Percentiles rank a stretch among this genome's conserved stretches.
Conservation (phyloP, 2,888 invertebrate genomes). For the Philopedon plagiatum region DNA sequence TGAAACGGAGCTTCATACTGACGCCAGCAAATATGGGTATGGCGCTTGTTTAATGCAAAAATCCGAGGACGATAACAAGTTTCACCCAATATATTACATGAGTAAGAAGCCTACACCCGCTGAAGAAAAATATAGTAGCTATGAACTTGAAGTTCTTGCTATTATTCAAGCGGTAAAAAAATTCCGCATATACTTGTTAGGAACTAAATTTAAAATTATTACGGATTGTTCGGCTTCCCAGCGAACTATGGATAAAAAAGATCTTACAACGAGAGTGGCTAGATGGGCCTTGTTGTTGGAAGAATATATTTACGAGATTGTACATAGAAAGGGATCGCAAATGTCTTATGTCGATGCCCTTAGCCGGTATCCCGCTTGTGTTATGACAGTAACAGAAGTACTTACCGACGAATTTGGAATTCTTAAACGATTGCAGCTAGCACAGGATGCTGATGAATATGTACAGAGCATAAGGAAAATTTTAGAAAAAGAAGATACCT, state of each 20-base stretch:
- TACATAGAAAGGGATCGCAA: slow-evolving; percentile 55
- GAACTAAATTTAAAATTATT: slow-evolving; percentile 37
- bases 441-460: slow-evolving; percentile 53
- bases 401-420: slow-evolving; percentile 30
- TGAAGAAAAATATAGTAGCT: too few relatives aligned
- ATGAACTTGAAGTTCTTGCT: slow-evolving; percentile 35
- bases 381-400: too few relatives aligned
- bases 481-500: too few relatives aligned
- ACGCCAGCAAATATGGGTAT: slow-evolving; percentile 51
- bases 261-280: slow-evolving; percentile 58
- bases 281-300: slow-evolving; percentile 59
- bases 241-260: slow-evolving; percentile 56
- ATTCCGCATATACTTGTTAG: slow-evolving; percentile 57
- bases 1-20: slow-evolving; percentile 56
- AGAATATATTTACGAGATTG: slow-evolving; percentile 57
- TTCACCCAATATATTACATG: slow-evolving; percentile 56
- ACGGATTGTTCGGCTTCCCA: slow-evolving; percentile 58
- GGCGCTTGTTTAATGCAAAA: slow-evolving; percentile 50
- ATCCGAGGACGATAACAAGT: slow-evolving; percentile 43
- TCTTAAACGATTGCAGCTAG: slow-evolving; percentile 18
- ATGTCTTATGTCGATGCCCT: slow-evolving; percentile 22
- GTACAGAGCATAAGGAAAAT: slow-evolving; percentile 52
- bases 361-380: neutral
- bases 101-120: slow-evolving; percentile 50
- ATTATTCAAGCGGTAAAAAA: slow-evolving; percentile 61